Evolutionary conservation across 2,113 vertebrate species (phyloP), one percentile per base, ranked within the genome.

Genomic region (Sphaerodactylus townsendi): DNA sequence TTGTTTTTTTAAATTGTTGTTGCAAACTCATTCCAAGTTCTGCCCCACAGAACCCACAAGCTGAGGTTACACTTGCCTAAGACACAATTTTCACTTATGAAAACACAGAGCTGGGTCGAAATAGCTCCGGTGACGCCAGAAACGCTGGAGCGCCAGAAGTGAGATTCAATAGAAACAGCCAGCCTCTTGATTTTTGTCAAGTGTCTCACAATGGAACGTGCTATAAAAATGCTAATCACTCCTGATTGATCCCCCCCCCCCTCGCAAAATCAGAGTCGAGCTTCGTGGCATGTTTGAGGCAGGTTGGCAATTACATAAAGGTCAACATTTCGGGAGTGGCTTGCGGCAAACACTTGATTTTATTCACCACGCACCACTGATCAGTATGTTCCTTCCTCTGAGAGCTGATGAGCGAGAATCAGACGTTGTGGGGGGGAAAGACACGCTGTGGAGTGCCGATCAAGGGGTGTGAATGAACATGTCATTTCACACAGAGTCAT

Each of bases 61-160:
- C n/a, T n/a, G n/a, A n/a, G n/a, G n/a, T n/a, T n/a, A n/a, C n/a
- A n/a, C n/a, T n/a, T 82, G 83, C 65, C 86, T 84, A 82, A 92
- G 87, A 90, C 85, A 84, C 86, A 71, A 89, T 93, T 92, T 68
- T 79, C 81, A 81, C 82, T 66, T 85, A 77, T 89, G 88, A 90
- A 85, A 93, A 91, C 87, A 77, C 17, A 28, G 39, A 39, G 14
- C 10, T 15, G 82, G 46, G 35, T 81, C 89, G 53, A 62, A 83
- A 70, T 72, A 72, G 84, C 71, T 88, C 74, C 85, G 81, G 81
- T 83, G 79, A 90, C 88, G 77, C 37, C 86, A 53, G 9, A 39
- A 89, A 81, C 28, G 46, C 69, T 72, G 89, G 80, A 72, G 28
- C 44, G 50, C 76, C 35, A 56, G 79, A 81, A 13, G 15, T 53